Base-by-base conservation (phyloP, 2,113 vertebrate species). In the Pterocles gutturalis region DNA sequence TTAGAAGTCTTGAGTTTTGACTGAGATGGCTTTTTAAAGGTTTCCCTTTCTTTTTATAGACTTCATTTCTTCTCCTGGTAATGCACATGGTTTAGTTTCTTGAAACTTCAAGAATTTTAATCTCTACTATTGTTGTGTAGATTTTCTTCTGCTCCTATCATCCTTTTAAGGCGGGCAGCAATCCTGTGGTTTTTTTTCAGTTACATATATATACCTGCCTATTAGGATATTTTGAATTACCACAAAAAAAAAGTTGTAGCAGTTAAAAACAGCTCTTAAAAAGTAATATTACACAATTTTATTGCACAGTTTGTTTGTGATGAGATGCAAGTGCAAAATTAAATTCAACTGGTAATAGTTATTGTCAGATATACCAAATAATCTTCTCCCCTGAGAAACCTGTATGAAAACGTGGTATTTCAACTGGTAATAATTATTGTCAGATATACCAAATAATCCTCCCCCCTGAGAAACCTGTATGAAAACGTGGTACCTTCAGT, bases 401-500 rank as follows among this genome's bases (percentile, higher is more conserved):
- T n/a, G 0, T 31, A n/a, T n/a, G n/a, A n/a, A n/a, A n/a, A n/a
- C n/a, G n/a, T n/a, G n/a, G n/a, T n/a, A n/a, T n/a, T 67, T 57
- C 0, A 22, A 0, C 4, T 75, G 25, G 16, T 88, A 48, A 2
- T 24, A 22, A 28, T 4, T 18, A 19, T 28, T 54, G n/a, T 71
- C 36, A 72, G 33, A 43, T 67, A 4, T 43, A 24, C 71, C 22
- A 91, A 33, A 17, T 34, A 33, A 17, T 41, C 41, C 7, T 2
- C 34, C 16, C 4, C 25, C 3, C 9, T 7, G 1, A 0, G 7
- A 31, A 73, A 24, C 22, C 4, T n/a, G 0, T 31, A 6, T 65
- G n/a, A 62, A 86, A 75, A 11, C 22, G 7, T 18, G 10, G 12
- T 33, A 14, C 4, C 26, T 61, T 49, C 46, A 70, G 17, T 22